Evolutionary conservation across 2,113 vertebrate genomes (phyloP).

Genomic region (Ovis canadensis): DNA sequence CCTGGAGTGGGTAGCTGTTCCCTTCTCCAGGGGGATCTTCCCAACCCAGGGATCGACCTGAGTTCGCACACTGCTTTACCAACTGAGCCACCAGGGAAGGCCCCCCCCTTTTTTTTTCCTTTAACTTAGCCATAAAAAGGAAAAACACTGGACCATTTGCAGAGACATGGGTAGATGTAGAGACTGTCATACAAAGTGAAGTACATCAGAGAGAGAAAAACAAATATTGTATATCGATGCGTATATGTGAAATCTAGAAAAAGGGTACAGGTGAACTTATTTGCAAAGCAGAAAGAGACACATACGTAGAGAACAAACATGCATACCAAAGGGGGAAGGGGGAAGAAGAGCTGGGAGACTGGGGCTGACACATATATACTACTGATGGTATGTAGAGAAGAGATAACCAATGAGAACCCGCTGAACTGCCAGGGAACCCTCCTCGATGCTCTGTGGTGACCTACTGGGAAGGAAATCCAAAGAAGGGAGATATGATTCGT

Average conservation of each 20-base stretch:
- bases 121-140: background rate
- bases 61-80: background rate
- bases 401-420: background rate
- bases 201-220: background rate
- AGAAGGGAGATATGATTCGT: accelerated
- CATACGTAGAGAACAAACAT: background rate
- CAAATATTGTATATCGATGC: background rate
- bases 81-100: background rate
- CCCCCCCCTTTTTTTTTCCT: background rate
- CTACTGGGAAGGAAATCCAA: background rate
- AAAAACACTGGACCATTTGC: background rate
- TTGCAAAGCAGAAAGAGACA: background rate
- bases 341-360: background rate
- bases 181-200: background rate
- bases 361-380: background rate
- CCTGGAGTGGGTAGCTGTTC: background rate
- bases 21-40: background rate
- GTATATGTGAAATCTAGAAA: background rate
- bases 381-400: background rate
- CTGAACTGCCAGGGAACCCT: accelerated
- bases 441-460: background rate
- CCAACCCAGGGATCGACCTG: background rate
- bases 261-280: background rate
- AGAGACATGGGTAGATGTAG: background rate
- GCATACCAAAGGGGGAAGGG: background rate